Percentiles rank a stretch among this genome's conserved stretches.
Conservation (phyloP, 2,113 vertebrate genomes). For the Neomonachus schauinslandi region DNA sequence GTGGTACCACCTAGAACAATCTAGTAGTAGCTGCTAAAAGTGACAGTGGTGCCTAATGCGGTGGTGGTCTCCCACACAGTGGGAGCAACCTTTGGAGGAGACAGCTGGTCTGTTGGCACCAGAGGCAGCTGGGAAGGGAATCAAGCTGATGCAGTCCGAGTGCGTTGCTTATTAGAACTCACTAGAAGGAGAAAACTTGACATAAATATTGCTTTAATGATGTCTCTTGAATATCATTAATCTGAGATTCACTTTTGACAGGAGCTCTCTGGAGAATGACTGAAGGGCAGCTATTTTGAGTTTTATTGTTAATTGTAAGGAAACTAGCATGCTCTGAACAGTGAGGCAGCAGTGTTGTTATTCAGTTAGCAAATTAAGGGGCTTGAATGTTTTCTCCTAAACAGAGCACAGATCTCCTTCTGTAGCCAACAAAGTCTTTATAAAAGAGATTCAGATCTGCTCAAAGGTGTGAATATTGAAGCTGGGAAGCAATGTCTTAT, state of each 20-base stretch:
- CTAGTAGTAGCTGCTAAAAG: not conserved
- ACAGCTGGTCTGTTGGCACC: not conserved
- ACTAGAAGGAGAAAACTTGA: not conserved
- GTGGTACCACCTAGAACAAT: not conserved
- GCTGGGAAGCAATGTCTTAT: not conserved
- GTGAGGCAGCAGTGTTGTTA: not conserved
- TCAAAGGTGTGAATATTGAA: not conserved
- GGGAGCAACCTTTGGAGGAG: not conserved
- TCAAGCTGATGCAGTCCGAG: not conserved
- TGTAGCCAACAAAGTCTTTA: not conserved
- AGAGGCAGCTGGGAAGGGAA: not conserved
- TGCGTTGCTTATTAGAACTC: conserved; percentile 21
- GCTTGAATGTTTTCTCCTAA: not conserved
- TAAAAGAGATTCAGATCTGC: not conserved
- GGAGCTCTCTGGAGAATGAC: conserved; percentile 30
- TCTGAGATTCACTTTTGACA: conserved; percentile 13
- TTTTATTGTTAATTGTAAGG: conserved; percentile 39
- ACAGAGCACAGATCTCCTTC: not conserved
- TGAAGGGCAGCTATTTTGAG: conserved; percentile 42
- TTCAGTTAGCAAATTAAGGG: not conserved
- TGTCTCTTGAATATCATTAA: conserved; percentile 31
- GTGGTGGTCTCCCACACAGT: not conserved
- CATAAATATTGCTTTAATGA: not conserved
- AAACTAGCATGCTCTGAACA: not conserved
- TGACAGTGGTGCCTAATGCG: accelerated